Percentiles rank a stretch among this genome's conserved stretches.
Conservation (phyloP, 92 coral and sea anemone genomes). For the Diadumene lineata region DNA sequence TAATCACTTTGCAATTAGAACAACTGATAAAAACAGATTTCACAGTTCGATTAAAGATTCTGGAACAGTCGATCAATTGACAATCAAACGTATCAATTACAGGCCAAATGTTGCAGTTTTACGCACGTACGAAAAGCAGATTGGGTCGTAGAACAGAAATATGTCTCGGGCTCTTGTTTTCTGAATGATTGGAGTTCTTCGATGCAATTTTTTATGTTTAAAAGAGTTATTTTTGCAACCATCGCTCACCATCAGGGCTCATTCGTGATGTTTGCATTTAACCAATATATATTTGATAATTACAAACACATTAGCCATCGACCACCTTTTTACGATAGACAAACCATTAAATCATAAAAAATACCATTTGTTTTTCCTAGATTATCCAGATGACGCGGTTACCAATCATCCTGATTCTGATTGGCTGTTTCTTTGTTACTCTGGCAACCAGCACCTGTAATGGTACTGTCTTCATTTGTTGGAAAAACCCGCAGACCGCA, state of each 20-base stretch:
- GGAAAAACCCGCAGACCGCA: conserved; percentile 12
- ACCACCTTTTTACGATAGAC: neutral
- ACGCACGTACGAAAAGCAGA: neutral
- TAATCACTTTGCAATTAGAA: neutral
- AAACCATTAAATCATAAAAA: too few relatives aligned
- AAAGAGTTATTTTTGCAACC: neutral
- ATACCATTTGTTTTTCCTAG: neutral
- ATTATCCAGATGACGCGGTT: conserved; percentile 8
- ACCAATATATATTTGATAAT: neutral
- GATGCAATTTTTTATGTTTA: too few relatives aligned
- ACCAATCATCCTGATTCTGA: neutral
- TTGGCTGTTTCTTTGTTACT: conserved; percentile 16
- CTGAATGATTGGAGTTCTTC: too few relatives aligned
- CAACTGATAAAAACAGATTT: neutral
- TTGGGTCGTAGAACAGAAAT: neutral
- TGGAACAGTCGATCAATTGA: neutral
- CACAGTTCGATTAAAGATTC: neutral
- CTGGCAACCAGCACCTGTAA: conserved; percentile 6
- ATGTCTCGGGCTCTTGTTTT: neutral
- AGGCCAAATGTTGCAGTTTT: neutral
- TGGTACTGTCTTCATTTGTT: conserved; percentile 15
- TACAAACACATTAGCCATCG: neutral
- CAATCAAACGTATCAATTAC: neutral
- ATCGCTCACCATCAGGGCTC: neutral
- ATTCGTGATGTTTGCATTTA: neutral